Base-by-base conservation (phyloP, 2,797 vertebrate genomes). In the Lutjanus argentimaculatus region DNA sequence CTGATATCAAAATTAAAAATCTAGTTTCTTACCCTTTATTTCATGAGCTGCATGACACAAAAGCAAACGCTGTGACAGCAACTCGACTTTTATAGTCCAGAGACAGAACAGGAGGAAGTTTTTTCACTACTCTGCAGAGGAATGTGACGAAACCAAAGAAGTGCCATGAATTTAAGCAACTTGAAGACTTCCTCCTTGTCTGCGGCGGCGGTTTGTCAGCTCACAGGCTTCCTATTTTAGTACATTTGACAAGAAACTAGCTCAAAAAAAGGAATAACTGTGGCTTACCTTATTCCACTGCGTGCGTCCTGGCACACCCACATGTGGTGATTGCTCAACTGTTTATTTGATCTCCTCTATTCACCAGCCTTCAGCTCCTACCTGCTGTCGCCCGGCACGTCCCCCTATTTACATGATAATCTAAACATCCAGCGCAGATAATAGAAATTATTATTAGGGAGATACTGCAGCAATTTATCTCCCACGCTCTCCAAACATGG, bases 401-500 rank as follows among this genome's bases (percentile, higher is more conserved):
- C 83, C 82, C 75, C 73, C 49, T 94, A 85, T 94, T 94, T 93
- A 89, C 93, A 91, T 86, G 81, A 80, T 82, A 87, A 93, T 90
- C 86, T 92, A 87, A 90, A 94, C 92, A 91, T 85, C 89, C 88
- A 89, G 81, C 0, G 30, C 77, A 81, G 90, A 93, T 94, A 92
- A 94, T 85, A 86, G 89, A 90, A 95, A 91, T 94, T 89, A 94
- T 93, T 93, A 93, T 91, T 88, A 77, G 80, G 59, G 21, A 88
- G 82, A 86, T 82, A 77, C 84, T 75, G 78, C 83, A 58, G 80
- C 86, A 69, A 88, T 90, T 88, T 86, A 87, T 91, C 91, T 83
- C 75, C 85, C 66, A 43, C 15, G 30, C 83, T 90, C 1, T 13
- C 69, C 84, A 92, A 92, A 93, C 82, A 88, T 1, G 17, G 91